Evolutionary conservation across 1,140 invertebrate species (phyloP).

Genomic region (Euura saliciscinereae): DNA sequence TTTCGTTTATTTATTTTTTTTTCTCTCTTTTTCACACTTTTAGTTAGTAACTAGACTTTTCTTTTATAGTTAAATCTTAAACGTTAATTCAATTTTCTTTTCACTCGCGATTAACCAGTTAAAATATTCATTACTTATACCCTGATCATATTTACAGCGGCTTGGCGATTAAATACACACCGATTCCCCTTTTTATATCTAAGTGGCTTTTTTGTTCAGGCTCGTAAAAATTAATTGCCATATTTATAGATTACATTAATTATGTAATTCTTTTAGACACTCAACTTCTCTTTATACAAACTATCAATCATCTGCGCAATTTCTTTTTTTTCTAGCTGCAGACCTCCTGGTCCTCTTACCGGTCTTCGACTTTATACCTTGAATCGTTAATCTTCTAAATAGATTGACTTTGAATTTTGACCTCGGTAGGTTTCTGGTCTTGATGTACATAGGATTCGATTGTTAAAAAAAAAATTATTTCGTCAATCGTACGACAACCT

Average conservation of each 20-base stretch:
- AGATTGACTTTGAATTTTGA: not conserved
- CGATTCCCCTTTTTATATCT: conserved; percentile 2
- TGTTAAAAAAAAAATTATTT: not conserved
- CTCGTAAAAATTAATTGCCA: conserved; percentile 1
- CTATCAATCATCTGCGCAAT: not conserved
- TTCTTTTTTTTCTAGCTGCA: not conserved
- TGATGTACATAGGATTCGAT: not conserved
- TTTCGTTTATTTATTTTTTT: conserved; percentile 12
- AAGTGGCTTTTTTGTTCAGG: not conserved
- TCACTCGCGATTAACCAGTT: conserved; percentile 25
- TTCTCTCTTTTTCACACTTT: conserved; percentile 15
- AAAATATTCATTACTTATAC: conserved; percentile 44
- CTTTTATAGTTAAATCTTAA: conserved; percentile 17
- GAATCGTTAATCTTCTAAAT: not conserved
- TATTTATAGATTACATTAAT: not conserved
- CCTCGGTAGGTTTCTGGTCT: not conserved
- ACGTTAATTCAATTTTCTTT: conserved; percentile 21
- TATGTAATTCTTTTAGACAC: not conserved
- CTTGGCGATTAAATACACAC: conserved; percentile 34
- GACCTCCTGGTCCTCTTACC: not conserved
- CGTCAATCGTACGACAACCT: not conserved
- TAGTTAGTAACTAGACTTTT: conserved; percentile 5
- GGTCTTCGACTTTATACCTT: not conserved
- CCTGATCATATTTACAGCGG: conserved; percentile 52
- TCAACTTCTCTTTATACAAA: not conserved